Evolutionary conservation across 2,113 vertebrate genomes (phyloP), one percentile per base, ranked within the genome.

Genomic region (Elephantulus edwardii): DNA sequence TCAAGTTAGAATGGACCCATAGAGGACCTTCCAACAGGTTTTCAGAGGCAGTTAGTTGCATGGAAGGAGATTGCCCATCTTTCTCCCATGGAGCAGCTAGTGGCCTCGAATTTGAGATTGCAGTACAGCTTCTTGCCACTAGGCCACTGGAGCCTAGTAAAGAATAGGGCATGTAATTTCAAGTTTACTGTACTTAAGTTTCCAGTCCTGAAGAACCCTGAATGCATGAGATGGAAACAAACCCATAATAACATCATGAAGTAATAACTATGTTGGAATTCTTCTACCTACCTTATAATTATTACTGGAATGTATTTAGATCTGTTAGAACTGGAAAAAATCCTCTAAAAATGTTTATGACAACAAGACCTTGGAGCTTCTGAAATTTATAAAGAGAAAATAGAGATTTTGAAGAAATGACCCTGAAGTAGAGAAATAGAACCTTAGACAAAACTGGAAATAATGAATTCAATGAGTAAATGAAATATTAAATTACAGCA

Each of bases 331-430:
- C 20, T 28, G 28, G n/a, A n/a, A 85, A 93, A 88, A 50, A 58
- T 10, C 19, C 14, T 80, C 52, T 28, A 88, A 86, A 70, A 77
- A 54, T 77, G 70, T 56, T 33, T 62, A 62, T 50, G 83, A 50
- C 60, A 56, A 22, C 81, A 77, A 50, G 83, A 79, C 22, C 64
- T 68, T 87, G 83, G 54, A 90, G 68, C 20, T 76, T 58, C 66
- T 50, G 58, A 92, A 33, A 71, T 87, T 72, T 88, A 76, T n/a
- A 66, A 90, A 64, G 4, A 75, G 76, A 71, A 93, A 75, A 66
- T n/a, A 88, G 58, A 82, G 22, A 78, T 76, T 6, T 44, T 84
- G 84, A 84, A 81, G 76, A 86, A 89, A 42, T 80, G 35, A 62
- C 42, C 66, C 28, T 0, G 16, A 58, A 35, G 33, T 30, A 70